A percentile compares a stretch with the other conserved stretches of the same genome.
These are phyloP conservation scores for Gorsachius magnificus DNA, from an alignment of 2,797 vertebrate species.

Conservation along the genomic window DNA sequence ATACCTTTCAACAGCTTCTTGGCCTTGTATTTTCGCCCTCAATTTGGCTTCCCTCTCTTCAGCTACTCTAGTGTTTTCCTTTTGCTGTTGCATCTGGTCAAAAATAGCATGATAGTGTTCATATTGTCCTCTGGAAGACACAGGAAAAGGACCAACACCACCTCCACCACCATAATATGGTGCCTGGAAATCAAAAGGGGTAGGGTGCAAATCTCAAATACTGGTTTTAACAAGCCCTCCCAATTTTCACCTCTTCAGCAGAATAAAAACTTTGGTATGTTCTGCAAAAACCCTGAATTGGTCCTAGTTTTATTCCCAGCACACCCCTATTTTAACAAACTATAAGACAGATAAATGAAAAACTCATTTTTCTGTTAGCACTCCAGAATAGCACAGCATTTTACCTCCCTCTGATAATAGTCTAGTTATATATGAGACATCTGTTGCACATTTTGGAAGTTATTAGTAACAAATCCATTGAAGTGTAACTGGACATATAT, in stretches of 20 bases:
- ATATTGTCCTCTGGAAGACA: constrained; percentile 76
- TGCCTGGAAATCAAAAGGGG: constrained; percentile 69
- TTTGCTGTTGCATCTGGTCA: constrained; percentile 84
- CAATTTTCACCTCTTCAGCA: background rate
- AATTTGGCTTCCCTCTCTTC: constrained; percentile 69
- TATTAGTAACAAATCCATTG: background rate
- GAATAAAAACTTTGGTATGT: background rate
- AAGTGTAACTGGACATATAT: background rate
- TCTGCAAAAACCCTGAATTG: background rate
- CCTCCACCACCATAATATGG: constrained; percentile 84
- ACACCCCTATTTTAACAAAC: background rate
- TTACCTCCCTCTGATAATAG: background rate
- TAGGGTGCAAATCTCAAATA: constrained; percentile 30
- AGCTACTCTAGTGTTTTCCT: constrained; percentile 65
- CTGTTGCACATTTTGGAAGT: background rate
- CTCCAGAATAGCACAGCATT: background rate
- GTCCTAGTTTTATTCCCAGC: background rate
- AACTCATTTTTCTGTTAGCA: background rate
- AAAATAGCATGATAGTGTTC: constrained; percentile 85
- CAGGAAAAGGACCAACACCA: constrained; percentile 60
- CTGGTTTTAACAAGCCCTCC: background rate
- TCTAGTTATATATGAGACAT: background rate
- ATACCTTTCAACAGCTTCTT: constrained; percentile 72
- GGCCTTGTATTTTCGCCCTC: constrained; percentile 39
- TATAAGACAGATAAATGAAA: background rate